These are phyloP conservation scores for Epinephelus lanceolatus DNA, from an alignment of 2,113 vertebrate species.

Conservation along the genomic window DNA sequence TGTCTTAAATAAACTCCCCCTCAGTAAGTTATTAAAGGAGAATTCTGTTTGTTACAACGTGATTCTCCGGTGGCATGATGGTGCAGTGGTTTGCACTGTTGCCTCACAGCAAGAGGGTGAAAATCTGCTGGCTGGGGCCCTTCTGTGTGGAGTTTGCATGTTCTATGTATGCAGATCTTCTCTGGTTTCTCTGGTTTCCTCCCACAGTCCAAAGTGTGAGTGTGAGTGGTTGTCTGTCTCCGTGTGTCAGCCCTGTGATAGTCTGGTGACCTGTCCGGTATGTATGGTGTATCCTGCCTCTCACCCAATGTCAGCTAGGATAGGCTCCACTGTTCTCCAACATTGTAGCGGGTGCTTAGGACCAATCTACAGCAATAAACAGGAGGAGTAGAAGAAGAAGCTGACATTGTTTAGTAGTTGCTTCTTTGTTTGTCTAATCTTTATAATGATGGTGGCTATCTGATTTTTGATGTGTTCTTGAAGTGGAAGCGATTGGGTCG, in stretches of 20 bases:
- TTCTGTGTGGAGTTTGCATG: too few relatives aligned
- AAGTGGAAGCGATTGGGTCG: neutral
- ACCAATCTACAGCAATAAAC: neutral
- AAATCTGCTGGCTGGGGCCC: too few relatives aligned
- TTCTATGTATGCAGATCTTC: too few relatives aligned
- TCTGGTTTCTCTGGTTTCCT: too few relatives aligned
- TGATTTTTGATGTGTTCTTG: neutral
- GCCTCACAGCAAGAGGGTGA: too few relatives aligned
- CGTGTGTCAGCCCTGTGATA: too few relatives aligned
- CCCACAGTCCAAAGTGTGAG: too few relatives aligned
- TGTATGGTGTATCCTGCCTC: too few relatives aligned
- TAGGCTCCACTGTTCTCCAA: neutral
- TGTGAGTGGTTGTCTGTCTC: too few relatives aligned
- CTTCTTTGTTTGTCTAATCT: neutral
- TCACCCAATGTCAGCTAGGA: too few relatives aligned
- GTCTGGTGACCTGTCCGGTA: too few relatives aligned
- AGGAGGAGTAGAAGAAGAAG: neutral
- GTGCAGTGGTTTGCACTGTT: too few relatives aligned
- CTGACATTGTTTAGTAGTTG: neutral
- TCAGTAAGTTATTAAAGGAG: neutral
- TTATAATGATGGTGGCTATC: neutral
- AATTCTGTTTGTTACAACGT: neutral
- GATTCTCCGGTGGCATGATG: neutral
- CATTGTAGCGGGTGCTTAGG: neutral
- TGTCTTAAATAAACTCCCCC: neutral